Base-by-base conservation (phyloP, 2,888 invertebrate species). In the Barypeithes pellucidus region DNA sequence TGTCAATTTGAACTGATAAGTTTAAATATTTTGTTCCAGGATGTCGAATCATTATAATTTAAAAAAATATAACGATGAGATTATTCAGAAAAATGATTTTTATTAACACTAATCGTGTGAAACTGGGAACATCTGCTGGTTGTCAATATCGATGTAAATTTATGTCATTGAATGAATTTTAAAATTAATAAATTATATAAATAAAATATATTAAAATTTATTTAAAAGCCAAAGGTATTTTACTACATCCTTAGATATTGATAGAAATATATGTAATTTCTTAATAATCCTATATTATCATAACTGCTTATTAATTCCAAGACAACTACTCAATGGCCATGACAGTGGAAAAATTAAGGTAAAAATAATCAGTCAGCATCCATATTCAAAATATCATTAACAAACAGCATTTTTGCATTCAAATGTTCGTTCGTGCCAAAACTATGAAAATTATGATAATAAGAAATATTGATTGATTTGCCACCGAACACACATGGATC, bases 261-360 rank as follows among this genome's bases (percentile, higher is more conserved):
- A n/a, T n/a, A n/a, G n/a, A n/a, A n/a, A n/a, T n/a, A n/a, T n/a
- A n/a, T n/a, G n/a, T n/a, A n/a, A n/a, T n/a, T n/a, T n/a, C n/a
- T n/a, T n/a, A n/a, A n/a, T n/a, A n/a, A n/a, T n/a, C 3, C 24
- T 24, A 3, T 22, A 50, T 50, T 22, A 50, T 12, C 45, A 45
- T 45, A 45, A 50, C 50, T 20, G 22, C 22, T 50, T 20, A 50
- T 22, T 11, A 20, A 50, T 12, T 50, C 0, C 11, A 22, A 22
- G 9, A 20, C 50, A 12, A 20, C 50, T 22, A 12, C 22, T 50
- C 50, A 50, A 20, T 50, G 50, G 7, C 50, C 50, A 50, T 50
- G 50, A 50, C 20, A 22, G 12, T 50, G 22, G 9, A 11, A 12
- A 22, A 12, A 43, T n/a, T 11, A 9, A 50, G 2, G 50, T 11